Evolutionary conservation across 2,888 invertebrate species (phyloP), one percentile per base, ranked within the genome.

Genomic region (Drosophila pseudotalamancana): DNA sequence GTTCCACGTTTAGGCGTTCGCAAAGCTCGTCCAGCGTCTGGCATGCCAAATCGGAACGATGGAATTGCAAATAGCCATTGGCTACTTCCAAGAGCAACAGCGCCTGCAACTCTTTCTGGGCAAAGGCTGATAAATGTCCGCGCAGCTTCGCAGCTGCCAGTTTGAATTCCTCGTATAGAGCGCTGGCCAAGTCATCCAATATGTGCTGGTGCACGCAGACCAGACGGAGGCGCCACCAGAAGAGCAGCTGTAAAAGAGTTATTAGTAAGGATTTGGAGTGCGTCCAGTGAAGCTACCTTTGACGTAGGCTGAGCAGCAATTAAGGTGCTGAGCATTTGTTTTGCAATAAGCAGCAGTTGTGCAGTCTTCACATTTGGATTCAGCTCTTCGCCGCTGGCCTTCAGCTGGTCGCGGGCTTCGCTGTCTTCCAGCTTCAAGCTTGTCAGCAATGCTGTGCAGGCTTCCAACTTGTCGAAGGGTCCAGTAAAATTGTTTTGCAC

Each of bases 401-500:
- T 90, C 0, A 90, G 69, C 14, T 76, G 69, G 4, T 72, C 81
- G 29, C 68, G 64, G 0, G 85, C 68, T 55, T 83, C 68, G 11
- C 35, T 60, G 2, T 51, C 6, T 4, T 55, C 49, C 39, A 77
- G 9, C 23, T 69, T 4, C 0, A 80, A 19, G 0, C 37, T 14
- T 2, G 18, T 18, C 23, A 87, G n/a, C 59, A 79, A 57, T 42
- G 72, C 62, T n/a, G 55, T 54, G 29, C 82, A 75, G 0, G 54
- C 49, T 9, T 48, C 21, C 5, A 83, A 6, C 39, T 83, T 77
- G 16, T 77, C 64, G 35, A 90, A 88, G 6, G 96, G 96, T 0
- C 97, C 96, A 46, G 95, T 95, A 94, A 96, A 97, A 91, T 98
- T 98, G 50, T 93, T 93, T 89, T 97, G 95, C 51, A 96, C 93